Evolutionary conservation across 2,888 invertebrate species (phyloP).

Genomic region (Monopis laevigella): DNA sequence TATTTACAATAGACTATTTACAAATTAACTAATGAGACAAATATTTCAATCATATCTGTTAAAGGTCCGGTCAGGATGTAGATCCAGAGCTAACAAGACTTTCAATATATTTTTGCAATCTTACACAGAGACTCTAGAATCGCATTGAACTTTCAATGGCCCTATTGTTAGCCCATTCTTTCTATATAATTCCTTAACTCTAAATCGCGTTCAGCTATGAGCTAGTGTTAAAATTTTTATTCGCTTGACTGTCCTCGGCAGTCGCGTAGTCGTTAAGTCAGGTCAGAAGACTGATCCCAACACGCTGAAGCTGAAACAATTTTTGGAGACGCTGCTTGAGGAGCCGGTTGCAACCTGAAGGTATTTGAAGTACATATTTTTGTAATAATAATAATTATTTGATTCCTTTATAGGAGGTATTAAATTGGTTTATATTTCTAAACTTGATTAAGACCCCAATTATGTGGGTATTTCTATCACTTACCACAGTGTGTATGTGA

Average conservation of each 20-base stretch:
- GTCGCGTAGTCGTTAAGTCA: slow-evolving; percentile 68
- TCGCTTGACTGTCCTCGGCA: slow-evolving; percentile 66
- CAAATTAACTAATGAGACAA: slow-evolving; percentile 59
- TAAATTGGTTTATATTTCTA: too few species aligned
- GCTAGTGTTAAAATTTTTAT: slow-evolving; percentile 63
- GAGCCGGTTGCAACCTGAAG: slow-evolving; percentile 57
- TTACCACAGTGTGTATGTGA: too few species aligned
- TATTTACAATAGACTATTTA: slow-evolving; percentile 21
- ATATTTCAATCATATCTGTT: slow-evolving; percentile 66
- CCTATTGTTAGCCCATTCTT: neutral
- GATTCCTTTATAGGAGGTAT: too few species aligned
- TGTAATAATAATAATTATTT: too few species aligned
- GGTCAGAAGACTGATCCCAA: slow-evolving; percentile 67
- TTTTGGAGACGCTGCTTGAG: slow-evolving; percentile 61
- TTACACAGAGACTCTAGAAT: too few species aligned
- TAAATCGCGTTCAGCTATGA: slow-evolving; percentile 14
- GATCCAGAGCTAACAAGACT: slow-evolving; percentile 62
- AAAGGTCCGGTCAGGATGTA: slow-evolving; percentile 68
- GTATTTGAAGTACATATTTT: slow-evolving; percentile 54
- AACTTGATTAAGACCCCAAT: too few species aligned
- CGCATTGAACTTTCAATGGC: too few species aligned
- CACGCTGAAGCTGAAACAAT: slow-evolving; percentile 31
- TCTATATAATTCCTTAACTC: neutral
- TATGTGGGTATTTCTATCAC: too few species aligned
- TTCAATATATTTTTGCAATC: slow-evolving; percentile 19